These are phyloP conservation scores for Crotalus helleri DNA, from an alignment of 2,113 vertebrate genomes.

Conservation along the genomic window DNA sequence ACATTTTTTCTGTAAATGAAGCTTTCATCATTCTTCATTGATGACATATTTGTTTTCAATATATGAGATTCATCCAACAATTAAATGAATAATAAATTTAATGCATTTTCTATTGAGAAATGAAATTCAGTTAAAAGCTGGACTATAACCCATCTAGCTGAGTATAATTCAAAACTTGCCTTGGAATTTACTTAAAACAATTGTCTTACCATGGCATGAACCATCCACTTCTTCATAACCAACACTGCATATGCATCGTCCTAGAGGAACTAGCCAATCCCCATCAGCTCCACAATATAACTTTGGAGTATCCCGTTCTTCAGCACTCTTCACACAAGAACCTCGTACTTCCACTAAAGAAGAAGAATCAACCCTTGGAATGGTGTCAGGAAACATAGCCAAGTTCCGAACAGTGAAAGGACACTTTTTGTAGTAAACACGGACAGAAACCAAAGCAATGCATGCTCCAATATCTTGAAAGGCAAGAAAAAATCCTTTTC, in stretches of 20 bases:
- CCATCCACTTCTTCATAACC: constrained; percentile 89
- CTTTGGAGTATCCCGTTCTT: constrained; percentile 92
- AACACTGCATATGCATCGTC: constrained; percentile 89
- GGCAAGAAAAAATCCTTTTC: constrained; percentile 90
- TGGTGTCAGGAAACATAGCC: constrained; percentile 92
- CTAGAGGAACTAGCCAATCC: constrained; percentile 93
- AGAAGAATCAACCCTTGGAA: constrained; percentile 92
- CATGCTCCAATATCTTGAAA: constrained; percentile 96
- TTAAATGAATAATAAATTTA: neutral
- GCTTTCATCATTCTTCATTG: neutral
- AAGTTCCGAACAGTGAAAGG: constrained; percentile 90
- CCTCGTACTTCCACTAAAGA: constrained; percentile 93
- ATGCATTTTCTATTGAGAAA: neutral
- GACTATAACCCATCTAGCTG: neutral
- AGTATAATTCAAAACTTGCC: neutral
- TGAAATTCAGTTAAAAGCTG: neutral
- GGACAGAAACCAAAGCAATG: constrained; percentile 90
- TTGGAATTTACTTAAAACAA: neutral
- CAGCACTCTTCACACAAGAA: constrained; percentile 89
- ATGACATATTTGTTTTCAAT: neutral
- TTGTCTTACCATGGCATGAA: constrained; percentile 83
- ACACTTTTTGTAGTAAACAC: constrained; percentile 94
- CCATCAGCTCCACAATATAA: constrained; percentile 93
- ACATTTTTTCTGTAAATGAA: neutral
- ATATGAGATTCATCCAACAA: neutral